Conservation (phyloP, 1,140 invertebrate species). For the Apocrypta bakeri region DNA sequence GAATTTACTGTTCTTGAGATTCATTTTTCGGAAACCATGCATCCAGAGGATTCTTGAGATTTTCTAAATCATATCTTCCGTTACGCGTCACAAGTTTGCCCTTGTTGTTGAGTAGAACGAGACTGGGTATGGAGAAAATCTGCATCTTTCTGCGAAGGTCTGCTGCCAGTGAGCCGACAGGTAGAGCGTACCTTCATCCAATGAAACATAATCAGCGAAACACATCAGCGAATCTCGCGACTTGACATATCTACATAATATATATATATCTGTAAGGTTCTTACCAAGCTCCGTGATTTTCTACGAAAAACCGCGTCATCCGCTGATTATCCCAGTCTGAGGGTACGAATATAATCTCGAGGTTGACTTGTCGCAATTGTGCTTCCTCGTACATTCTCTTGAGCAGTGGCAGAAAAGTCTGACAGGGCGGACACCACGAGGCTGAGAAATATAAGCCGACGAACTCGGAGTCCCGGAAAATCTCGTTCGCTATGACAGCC, state of each 20-base stretch:
- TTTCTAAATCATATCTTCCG: slow-evolving; percentile 51
- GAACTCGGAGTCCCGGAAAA: slow-evolving; percentile 47
- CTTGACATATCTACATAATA: background rate
- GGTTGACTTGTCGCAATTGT: slow-evolving; percentile 23
- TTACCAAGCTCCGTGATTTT: slow-evolving; percentile 57
- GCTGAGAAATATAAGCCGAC: slow-evolving; percentile 57
- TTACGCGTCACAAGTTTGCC: slow-evolving; percentile 47
- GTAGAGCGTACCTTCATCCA: slow-evolving; percentile 52
- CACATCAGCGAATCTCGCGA: background rate
- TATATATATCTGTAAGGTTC: no score
- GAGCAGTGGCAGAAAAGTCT: slow-evolving; percentile 54
- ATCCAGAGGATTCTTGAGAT: slow-evolving; percentile 36
- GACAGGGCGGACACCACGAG: slow-evolving; percentile 56
- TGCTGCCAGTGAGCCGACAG: slow-evolving; percentile 45
- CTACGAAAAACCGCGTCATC: slow-evolving; percentile 49
- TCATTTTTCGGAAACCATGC: slow-evolving; percentile 47
- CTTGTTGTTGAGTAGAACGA: slow-evolving; percentile 50
- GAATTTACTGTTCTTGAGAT: background rate
- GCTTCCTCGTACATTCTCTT: slow-evolving; percentile 49
- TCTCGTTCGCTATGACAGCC: slow-evolving; percentile 51
- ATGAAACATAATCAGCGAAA: background rate
- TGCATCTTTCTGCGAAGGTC: slow-evolving; percentile 51
- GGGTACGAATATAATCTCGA: slow-evolving; percentile 57
- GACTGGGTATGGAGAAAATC: slow-evolving; percentile 46
- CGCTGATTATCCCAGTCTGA: slow-evolving; percentile 52